A percentile compares a stretch with the other conserved stretches of the same genome.
Conservation (phyloP, 1,140 invertebrate genomes). For the Drosophila athabasca region DNA sequence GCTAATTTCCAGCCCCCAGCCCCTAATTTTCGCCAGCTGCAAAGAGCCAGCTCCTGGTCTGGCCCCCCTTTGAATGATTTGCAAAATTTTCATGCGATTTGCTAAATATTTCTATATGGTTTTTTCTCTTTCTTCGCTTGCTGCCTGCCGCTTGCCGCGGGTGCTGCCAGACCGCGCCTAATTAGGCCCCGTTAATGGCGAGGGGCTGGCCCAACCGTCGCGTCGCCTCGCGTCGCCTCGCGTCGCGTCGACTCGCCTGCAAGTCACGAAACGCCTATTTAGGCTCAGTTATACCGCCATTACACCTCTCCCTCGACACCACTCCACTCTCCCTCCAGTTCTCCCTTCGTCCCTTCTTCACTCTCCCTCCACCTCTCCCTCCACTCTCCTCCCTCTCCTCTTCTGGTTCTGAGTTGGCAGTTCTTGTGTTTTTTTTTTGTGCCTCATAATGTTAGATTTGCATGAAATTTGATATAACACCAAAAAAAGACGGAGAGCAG, state of each 20-base stretch:
- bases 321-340: conserved; percentile 1
- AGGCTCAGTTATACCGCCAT: conserved; percentile 38
- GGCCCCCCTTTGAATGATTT: conserved; percentile 57
- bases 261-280: conserved; percentile 79
- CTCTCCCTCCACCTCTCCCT: neutral
- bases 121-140: conserved; percentile 4
- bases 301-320: neutral
- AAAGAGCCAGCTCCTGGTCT: conserved; percentile 5
- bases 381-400: conserved; percentile 6
- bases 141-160: neutral
- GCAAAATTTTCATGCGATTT: conserved; percentile 70
- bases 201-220: conserved; percentile 40
- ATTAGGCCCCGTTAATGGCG: conserved; percentile 70
- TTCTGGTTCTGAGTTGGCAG: conserved; percentile 62
- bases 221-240: conserved; percentile 71
- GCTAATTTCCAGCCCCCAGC: conserved; percentile 58
- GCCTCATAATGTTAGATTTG: conserved; percentile 64
- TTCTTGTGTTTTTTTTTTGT: conserved; percentile 42
- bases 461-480: conserved; percentile 62
- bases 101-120: conserved; percentile 55
- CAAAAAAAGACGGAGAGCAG: conserved; percentile 1
- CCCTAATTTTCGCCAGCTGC: conserved; percentile 55
- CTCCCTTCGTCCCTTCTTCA: neutral
- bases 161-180: conserved; percentile 59
- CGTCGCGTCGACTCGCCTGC: conserved; percentile 74